Conservation (phyloP, 2,797 vertebrate genomes). For the Eulemur rubriventer region DNA sequence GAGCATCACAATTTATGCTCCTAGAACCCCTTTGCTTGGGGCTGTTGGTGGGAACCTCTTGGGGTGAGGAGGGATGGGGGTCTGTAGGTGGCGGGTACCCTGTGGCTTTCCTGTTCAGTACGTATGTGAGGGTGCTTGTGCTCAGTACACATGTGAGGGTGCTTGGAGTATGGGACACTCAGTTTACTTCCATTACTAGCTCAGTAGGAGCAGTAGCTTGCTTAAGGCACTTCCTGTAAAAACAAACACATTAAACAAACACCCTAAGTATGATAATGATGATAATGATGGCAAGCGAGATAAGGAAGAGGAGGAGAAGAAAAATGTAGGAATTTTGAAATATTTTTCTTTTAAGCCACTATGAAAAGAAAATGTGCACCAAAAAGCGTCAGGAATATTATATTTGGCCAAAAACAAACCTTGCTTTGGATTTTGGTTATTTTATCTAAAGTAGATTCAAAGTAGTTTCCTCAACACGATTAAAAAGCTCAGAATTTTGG, state of each 20-base stretch:
- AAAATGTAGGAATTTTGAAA: not conserved
- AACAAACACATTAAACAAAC: slow-evolving; percentile 9
- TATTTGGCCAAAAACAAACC: not conserved
- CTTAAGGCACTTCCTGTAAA: not conserved
- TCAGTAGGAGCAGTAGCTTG: not conserved
- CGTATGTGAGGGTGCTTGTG: not conserved
- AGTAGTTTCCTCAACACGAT: not conserved
- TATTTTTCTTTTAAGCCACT: not conserved
- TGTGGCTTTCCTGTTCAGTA: not conserved
- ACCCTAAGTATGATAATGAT: not conserved
- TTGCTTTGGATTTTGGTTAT: not conserved
- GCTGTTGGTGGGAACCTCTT: not conserved
- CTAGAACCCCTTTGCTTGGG: not conserved
- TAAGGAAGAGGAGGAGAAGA: not conserved
- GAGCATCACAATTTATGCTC: not conserved
- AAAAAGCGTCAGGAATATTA: not conserved
- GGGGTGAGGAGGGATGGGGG: not conserved
- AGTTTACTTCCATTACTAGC: not conserved
- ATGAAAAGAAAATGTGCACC: not conserved
- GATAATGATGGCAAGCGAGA: not conserved
- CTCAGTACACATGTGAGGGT: not conserved
- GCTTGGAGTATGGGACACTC: not conserved
- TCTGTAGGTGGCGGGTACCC: not conserved
- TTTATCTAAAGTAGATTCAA: not conserved
- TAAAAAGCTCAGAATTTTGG: not conserved